Base-by-base conservation (phyloP, 2,888 invertebrate species). In the Calliphora vomitoria region DNA sequence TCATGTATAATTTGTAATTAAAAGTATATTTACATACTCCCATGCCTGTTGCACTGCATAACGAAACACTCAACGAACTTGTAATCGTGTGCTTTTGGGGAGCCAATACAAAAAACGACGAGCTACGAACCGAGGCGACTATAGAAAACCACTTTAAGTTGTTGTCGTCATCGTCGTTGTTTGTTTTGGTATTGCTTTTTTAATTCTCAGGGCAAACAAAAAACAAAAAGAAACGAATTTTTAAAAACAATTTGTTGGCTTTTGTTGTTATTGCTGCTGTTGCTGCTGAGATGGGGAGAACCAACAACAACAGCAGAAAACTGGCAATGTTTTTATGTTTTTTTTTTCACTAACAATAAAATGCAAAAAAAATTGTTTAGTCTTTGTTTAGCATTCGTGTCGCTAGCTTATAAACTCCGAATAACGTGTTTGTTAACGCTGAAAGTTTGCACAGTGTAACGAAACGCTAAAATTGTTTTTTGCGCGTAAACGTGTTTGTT, bases 341-440 rank as follows among this genome's bases (percentile, higher is more conserved):
- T 31, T 44, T 66, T 68, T 20, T 15, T 8, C 10, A 44, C 31
- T 31, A 75, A 68, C 41, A 76, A 71, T 38, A 53, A 69, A 78
- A 71, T 78, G 83, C 85, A 85, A 85, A 85, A 72, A 44, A 41
- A 84, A 62, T 66, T 64, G 62, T 87, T 83, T 69, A 87, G 87
- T 87, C 82, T 87, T 82, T 85, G 87, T 87, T 87, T 85, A 79
- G 87, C 85, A 82, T 85, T 87, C 87, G 85, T 85, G 47, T 68
- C 80, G 87, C 80, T 81, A 81, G 68, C 84, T 83, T 74, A 81
- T 76, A 60, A 50, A 78, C 58, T 72, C 20, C 13, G 2, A 13
- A 11, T 25, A 8, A 50, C 58, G 80, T 58, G 55, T 66, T 75
- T 47, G 47, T 75, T 58, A n/a, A 44, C 53, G 53, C 31, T 55